Conservation (phyloP, 2,888 invertebrate genomes). For the Andricus curvator region DNA sequence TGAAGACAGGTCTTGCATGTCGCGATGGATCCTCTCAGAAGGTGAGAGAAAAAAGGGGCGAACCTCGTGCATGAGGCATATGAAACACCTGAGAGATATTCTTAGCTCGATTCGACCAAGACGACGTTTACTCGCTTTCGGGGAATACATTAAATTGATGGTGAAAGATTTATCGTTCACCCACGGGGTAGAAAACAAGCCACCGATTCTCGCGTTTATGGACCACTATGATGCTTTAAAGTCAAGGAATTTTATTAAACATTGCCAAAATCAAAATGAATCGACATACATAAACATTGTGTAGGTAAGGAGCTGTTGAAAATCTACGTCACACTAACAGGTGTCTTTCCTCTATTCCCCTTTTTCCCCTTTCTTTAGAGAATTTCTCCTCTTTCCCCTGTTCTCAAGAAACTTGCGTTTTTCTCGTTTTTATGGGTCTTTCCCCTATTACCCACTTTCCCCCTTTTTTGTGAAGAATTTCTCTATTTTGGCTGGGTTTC, state of each 20-base stretch:
- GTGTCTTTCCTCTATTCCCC: too few relatives aligned
- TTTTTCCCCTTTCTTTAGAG: too few relatives aligned
- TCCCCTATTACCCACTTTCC: too few relatives aligned
- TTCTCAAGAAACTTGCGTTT: too few relatives aligned
- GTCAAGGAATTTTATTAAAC: background rate
- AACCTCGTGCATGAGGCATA: conserved; percentile 1
- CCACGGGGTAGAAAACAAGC: background rate
- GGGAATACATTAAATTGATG: conserved; percentile 9
- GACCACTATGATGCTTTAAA: background rate
- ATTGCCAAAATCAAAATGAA: background rate
- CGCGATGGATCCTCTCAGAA: background rate
- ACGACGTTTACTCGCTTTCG: conserved; percentile 1
- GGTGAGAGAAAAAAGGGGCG: conserved; percentile 30
- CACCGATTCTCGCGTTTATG: background rate
- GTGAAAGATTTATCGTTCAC: background rate
- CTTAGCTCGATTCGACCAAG: conserved; percentile 9
- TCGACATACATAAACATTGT: background rate
- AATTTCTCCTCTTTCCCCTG: too few relatives aligned
- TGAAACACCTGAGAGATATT: conserved; percentile 14
- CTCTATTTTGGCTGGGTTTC: too few relatives aligned
- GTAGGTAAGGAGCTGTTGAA: too few relatives aligned
- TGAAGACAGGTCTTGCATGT: conserved; percentile 31
- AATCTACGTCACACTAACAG: too few relatives aligned
- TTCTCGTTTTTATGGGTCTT: too few relatives aligned
- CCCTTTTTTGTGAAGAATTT: too few relatives aligned